Conservation (phyloP, 2,113 vertebrate species). For the Chrysochloris asiatica region DNA sequence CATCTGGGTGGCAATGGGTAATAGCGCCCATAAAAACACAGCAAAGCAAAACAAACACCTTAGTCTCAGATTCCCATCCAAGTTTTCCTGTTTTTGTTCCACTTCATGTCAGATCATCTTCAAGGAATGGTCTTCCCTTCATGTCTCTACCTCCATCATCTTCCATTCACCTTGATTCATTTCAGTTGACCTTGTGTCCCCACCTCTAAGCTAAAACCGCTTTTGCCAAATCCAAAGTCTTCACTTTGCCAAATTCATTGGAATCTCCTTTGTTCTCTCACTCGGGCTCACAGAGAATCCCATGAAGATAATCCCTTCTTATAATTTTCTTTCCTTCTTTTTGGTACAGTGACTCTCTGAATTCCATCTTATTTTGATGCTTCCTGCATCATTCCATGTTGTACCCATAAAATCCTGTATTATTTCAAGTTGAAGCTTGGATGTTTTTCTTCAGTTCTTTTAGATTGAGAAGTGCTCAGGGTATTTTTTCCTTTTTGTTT, state of each 20-base stretch:
- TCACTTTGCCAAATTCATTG: background rate
- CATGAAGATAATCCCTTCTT: background rate
- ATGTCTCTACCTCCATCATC: background rate
- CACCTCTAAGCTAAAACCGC: background rate
- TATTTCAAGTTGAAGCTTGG: too few species aligned
- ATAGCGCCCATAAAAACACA: background rate
- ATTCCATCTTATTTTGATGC: too few species aligned
- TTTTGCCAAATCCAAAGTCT: conserved; percentile 1
- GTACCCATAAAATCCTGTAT: too few species aligned
- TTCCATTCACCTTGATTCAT: background rate
- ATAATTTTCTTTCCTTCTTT: background rate
- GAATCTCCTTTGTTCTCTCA: background rate
- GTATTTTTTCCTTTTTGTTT: too few species aligned
- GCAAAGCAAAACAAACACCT: background rate
- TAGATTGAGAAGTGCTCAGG: too few species aligned
- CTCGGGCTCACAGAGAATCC: background rate
- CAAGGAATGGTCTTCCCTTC: background rate
- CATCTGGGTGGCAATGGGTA: background rate
- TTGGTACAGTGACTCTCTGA: too few species aligned
- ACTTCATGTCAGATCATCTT: background rate
- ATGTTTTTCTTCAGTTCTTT: too few species aligned
- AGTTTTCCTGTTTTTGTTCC: background rate
- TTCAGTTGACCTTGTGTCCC: background rate
- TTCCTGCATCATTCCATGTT: too few species aligned
- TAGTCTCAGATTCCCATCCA: background rate